phyloP scores from a whole-genome alignment of 2,113 vertebrate species.

The Erythrolamprus reginae region DNA sequence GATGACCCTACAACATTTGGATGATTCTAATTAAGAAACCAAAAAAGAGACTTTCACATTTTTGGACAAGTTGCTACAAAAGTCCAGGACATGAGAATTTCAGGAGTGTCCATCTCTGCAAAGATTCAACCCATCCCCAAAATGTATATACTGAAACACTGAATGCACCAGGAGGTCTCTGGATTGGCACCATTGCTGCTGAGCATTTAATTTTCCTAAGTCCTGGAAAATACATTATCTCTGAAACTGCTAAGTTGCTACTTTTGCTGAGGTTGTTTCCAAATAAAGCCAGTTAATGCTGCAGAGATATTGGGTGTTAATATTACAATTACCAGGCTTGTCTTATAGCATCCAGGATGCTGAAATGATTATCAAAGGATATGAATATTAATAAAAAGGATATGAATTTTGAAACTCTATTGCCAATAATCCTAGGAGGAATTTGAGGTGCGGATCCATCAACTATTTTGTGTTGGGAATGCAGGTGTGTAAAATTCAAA shows the following conservation, averaged over 20 bases:
- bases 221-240: not conserved
- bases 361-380: not conserved
- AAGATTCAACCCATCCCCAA: not conserved
- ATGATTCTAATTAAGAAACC: too few relatives aligned
- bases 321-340: not conserved
- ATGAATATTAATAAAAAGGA: too few relatives aligned
- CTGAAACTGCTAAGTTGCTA: not conserved
- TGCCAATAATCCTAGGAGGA: not conserved
- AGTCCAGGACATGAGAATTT: not conserved
- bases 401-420: not conserved
- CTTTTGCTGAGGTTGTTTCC: not conserved
- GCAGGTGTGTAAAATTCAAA: not conserved
- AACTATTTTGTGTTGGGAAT: accelerated
- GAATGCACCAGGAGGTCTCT: not conserved
- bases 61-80: conserved; percentile 19
- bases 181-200: not conserved
- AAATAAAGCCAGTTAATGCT: not conserved
- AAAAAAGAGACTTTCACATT: not conserved
- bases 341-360: not conserved
- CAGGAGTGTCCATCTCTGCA: not conserved
- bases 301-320: not conserved
- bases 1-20: not conserved
- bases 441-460: not conserved
- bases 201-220: not conserved
- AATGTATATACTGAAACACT: not conserved